A percentile compares a stretch with the other conserved stretches of the same genome.
Conservation (phyloP, 1,140 invertebrate species). For the Meloidogyne chitwoodi region DNA sequence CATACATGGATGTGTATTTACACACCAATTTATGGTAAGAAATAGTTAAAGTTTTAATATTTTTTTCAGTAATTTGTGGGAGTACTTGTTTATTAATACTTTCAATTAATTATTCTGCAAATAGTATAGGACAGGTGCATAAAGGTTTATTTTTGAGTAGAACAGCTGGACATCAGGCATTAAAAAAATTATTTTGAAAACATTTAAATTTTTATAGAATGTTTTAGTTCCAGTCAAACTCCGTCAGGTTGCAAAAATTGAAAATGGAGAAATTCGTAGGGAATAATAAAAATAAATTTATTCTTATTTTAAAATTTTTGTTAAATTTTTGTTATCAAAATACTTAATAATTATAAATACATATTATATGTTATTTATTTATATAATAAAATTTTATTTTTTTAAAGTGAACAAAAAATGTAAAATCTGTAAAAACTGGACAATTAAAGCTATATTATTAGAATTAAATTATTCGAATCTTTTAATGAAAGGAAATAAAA, state of each 20-base stretch:
- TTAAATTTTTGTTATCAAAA: too few species aligned
- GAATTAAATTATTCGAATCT: background rate
- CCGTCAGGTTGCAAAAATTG: conserved; percentile 11
- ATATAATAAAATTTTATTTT: background rate
- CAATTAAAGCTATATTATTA: background rate
- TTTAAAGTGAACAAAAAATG: background rate
- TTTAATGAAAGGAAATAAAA: background rate
- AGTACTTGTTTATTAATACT: background rate
- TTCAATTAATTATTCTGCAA: background rate
- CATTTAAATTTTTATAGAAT: background rate
- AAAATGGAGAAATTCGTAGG: background rate
- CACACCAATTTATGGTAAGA: conserved; percentile 47
- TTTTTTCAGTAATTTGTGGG: conserved; percentile 10
- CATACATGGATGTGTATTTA: conserved; percentile 55
- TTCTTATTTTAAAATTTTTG: too few species aligned
- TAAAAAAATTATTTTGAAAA: background rate
- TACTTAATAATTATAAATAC: too few species aligned
- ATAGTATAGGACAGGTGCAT: background rate
- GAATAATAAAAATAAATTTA: background rate
- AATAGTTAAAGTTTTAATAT: background rate
- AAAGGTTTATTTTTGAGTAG: conserved; percentile 16
- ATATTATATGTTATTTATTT: too few species aligned
- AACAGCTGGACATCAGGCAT: conserved; percentile 9
- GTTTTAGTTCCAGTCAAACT: conserved; percentile 17
- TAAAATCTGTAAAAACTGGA: background rate